Evolutionary conservation across 2,797 vertebrate species (phyloP), one percentile per base, ranked within the genome.

Genomic region (Enteromius trimaculatus): DNA sequence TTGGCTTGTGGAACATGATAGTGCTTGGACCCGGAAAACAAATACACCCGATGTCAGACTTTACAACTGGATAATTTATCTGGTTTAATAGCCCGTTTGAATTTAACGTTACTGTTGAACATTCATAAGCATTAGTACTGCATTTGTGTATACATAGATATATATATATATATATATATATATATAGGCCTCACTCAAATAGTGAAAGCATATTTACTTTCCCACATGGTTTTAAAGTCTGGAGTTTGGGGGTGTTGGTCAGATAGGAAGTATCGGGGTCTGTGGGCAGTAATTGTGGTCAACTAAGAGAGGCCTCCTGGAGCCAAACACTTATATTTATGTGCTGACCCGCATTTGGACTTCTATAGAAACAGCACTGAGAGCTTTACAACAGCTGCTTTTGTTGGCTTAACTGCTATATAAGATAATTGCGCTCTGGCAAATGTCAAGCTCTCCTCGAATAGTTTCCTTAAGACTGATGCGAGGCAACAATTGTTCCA

Each of bases 201-300:
- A 70, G 51, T 31, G 26, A 29, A 60, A 16, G 80, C 70, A 47
- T 5, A 42, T 42, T 77, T 82, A 44, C 37, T 69, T 75, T n/a
- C 74, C 60, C 42, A 64, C 60, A 31, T 29, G 31, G 60, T 34
- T 23, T 76, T 72, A 71, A 76, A 72, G 66, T 39, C 65, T 70
- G 74, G 74, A 78, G 39, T 79, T 79, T 44, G 77, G 69, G 58
- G 58, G 37, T 65, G 70, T 74, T 51, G 70, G 80, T 74, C 69
- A 74, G 44, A 78, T 87, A 85, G 84, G 87, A 80, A 62, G 85
- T 69, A 72, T 81, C 60, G n/a, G 58, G 77, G 80, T 82, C 55
- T 79, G 58, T 81, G 84, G 80, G 80, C 39, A 74, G 70, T 87
- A 85, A 85, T 85, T 84, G 79, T 65, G 85, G 85, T 72, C 76